A percentile compares a stretch with the other conserved stretches of the same genome.
phyloP scores from a whole-genome alignment of 2,797 vertebrate species.

The Rhinella marina region DNA sequence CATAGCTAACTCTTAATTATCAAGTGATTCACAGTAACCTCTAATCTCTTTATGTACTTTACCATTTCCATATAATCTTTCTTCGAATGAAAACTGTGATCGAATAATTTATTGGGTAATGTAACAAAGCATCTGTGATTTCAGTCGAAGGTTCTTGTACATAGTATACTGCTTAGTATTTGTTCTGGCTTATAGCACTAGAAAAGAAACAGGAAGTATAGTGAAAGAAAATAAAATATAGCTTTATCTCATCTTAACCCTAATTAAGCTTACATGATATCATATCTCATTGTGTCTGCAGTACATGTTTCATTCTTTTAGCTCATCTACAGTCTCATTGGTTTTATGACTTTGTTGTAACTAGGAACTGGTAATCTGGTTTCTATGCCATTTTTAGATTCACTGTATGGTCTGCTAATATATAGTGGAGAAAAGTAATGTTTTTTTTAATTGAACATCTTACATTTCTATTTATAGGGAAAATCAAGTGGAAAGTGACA shows the following conservation, averaged over 20 bases:
- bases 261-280: constrained; percentile 14
- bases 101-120: constrained; percentile 30
- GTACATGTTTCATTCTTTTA: background rate
- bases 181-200: constrained; percentile 4
- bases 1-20: constrained; percentile 35
- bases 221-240: background rate
- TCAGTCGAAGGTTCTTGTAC: background rate
- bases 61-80: constrained; percentile 40
- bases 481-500: too few species aligned
- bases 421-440: background rate
- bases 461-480: too few species aligned
- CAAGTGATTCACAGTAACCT: constrained; percentile 33
- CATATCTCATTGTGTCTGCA: background rate
- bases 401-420: background rate
- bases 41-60: constrained; percentile 12
- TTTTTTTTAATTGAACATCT: background rate
- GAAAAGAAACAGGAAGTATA: constrained; percentile 16
- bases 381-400: background rate
- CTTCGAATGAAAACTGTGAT: constrained; percentile 21
- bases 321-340: background rate
- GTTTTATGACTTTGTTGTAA: background rate
- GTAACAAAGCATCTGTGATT: constrained; percentile 37
- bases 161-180: background rate
- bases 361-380: background rate
- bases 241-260: background rate